phyloP scores from a whole-genome alignment of 1,140 invertebrate genomes.

The Megalopta genalis region DNA sequence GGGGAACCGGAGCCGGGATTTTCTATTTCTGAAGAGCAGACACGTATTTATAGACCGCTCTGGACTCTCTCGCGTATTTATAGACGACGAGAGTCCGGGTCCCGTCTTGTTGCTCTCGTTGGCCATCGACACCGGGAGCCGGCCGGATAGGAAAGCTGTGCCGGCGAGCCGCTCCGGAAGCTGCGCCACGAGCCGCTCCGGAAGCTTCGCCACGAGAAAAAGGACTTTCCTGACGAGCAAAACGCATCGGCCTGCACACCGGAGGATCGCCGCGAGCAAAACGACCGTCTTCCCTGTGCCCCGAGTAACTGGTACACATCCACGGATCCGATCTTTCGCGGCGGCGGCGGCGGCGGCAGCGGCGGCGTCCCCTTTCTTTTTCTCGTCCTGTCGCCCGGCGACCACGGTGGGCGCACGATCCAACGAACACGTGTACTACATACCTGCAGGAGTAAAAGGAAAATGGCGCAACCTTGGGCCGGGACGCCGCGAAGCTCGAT shows the following conservation, averaged over 20 bases:
- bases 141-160: too few relatives aligned
- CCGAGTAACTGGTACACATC: background rate
- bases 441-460: background rate
- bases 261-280: background rate
- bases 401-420: background rate
- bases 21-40: conserved; percentile 58
- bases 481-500: too few relatives aligned
- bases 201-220: conserved; percentile 49
- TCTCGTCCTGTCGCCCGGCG: background rate
- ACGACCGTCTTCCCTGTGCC: too few relatives aligned
- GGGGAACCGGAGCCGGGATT: conserved; percentile 42
- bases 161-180: conserved; percentile 57
- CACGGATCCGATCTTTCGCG: too few relatives aligned
- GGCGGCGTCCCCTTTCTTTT: background rate
- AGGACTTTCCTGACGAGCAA: conserved; percentile 29
- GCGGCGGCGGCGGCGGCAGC: too few relatives aligned
- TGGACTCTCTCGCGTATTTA: conserved; percentile 59
- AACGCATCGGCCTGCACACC: conserved; percentile 7
- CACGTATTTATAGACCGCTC: conserved; percentile 62
- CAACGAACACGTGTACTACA: background rate
- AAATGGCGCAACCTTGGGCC: conserved; percentile 27
- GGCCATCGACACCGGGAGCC: conserved; percentile 1
- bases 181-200: conserved; percentile 43
- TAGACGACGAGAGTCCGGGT: conserved; percentile 44
- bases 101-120: conserved; percentile 31